These are phyloP conservation scores for Tokudaia tokunoshimensis DNA, from an alignment of 2,797 vertebrate species.

Conservation along the genomic window DNA sequence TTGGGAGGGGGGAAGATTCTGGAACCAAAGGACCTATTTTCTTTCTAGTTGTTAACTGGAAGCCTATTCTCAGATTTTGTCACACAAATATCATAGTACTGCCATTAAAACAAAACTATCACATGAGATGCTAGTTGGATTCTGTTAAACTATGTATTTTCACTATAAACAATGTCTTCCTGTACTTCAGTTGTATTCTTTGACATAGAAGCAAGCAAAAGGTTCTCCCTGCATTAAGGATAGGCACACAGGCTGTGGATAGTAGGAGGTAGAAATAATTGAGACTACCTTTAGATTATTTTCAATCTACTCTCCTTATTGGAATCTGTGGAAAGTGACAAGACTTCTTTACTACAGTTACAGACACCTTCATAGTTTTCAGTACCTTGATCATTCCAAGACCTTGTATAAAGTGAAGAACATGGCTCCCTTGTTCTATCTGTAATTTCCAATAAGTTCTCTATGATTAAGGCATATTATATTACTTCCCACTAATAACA, in stretches of 20 bases:
- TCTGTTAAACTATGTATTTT: not conserved
- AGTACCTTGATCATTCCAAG: not conserved
- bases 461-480: not conserved
- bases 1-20: too few species aligned
- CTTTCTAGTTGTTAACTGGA: not conserved
- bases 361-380: not conserved
- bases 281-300: accelerated
- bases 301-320: not conserved
- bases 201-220: not conserved
- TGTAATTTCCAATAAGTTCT: not conserved
- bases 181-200: not conserved
- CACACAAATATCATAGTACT: not conserved
- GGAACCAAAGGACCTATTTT: not conserved
- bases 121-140: not conserved
- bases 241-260: accelerated
- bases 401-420: not conserved
- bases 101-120: not conserved
- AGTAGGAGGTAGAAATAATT: not conserved
- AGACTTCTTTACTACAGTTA: not conserved
- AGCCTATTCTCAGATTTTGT: not conserved
- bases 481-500: not conserved
- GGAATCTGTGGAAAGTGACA: not conserved
- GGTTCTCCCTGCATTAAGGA: not conserved
- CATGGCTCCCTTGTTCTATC: not conserved
- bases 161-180: not conserved